Evolutionary conservation across 1,140 invertebrate genomes (phyloP).

Genomic region (Trissolcus basalis): DNA sequence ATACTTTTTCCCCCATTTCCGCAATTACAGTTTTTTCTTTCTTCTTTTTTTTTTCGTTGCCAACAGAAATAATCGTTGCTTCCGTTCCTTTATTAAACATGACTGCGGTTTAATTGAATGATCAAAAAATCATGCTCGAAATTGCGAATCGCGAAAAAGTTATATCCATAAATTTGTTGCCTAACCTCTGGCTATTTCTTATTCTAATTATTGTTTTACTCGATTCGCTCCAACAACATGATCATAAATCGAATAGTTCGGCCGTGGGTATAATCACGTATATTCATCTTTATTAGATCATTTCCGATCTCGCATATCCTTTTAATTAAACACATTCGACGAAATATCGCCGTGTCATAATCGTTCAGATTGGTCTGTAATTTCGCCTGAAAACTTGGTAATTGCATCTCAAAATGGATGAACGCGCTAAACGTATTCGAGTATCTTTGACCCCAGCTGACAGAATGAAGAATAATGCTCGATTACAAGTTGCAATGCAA

Average conservation of each 20-base stretch:
- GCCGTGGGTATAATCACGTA: not conserved
- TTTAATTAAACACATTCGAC: conserved; percentile 8
- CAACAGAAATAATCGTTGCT: too few species aligned
- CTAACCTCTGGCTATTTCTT: too few species aligned
- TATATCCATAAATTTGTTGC: too few species aligned
- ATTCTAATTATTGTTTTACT: not conserved
- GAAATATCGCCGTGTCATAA: conserved; percentile 27
- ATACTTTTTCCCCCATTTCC: not conserved
- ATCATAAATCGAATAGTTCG: not conserved
- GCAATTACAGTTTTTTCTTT: too few species aligned
- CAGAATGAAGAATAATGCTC: conserved; percentile 44
- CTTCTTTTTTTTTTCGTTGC: too few species aligned
- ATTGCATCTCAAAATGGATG: conserved; percentile 34
- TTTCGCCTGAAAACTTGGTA: conserved; percentile 26
- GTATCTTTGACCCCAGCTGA: conserved; percentile 42
- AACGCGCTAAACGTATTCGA: conserved; percentile 32
- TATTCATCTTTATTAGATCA: conserved; percentile 5
- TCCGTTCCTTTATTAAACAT: too few species aligned
- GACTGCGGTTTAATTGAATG: too few species aligned
- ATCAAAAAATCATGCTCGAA: too few species aligned
- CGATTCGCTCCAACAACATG: not conserved
- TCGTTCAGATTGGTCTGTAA: conserved; percentile 21
- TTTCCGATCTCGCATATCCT: conserved; percentile 3
- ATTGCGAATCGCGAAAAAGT: too few species aligned
- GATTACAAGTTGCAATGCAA: conserved; percentile 51